These are phyloP conservation scores for Megathymus violae DNA, from an alignment of 1,140 invertebrate genomes.

Conservation along the genomic window DNA sequence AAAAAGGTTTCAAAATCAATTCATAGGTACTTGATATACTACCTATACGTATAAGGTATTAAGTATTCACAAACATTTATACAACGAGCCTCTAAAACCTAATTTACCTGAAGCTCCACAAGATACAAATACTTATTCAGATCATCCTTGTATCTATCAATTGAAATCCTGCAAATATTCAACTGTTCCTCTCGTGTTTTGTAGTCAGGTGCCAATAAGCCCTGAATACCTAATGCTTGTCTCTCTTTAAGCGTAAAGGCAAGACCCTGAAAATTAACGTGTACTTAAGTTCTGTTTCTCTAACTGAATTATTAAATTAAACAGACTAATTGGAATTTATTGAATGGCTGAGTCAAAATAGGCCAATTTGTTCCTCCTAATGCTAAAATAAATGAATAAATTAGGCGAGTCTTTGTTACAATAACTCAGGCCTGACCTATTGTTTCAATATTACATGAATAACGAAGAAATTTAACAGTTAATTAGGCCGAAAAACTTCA, in stretches of 20 bases:
- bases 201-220: conserved; percentile 94
- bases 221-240: conserved; percentile 96
- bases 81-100: no score
- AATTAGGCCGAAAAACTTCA: no score
- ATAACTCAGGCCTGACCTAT: no score
- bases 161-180: conserved; percentile 92
- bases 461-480: no score
- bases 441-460: no score
- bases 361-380: no score
- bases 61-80: no score
- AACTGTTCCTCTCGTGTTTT: conserved; percentile 97
- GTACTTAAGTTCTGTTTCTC: not conserved
- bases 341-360: not conserved
- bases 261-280: conserved; percentile 87
- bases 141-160: conserved; percentile 94
- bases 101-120: conserved; percentile 93
- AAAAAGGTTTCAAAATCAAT: no score
- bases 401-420: no score
- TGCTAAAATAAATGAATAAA: no score
- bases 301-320: not conserved
- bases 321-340: not conserved
- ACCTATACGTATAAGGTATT: no score
- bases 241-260: conserved; percentile 96
- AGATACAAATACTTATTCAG: conserved; percentile 96
- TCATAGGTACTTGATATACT: no score